Evolutionary conservation across 2,797 vertebrate species (phyloP), one percentile per base, ranked within the genome.

Genomic region (Mionectes olivaceus): DNA sequence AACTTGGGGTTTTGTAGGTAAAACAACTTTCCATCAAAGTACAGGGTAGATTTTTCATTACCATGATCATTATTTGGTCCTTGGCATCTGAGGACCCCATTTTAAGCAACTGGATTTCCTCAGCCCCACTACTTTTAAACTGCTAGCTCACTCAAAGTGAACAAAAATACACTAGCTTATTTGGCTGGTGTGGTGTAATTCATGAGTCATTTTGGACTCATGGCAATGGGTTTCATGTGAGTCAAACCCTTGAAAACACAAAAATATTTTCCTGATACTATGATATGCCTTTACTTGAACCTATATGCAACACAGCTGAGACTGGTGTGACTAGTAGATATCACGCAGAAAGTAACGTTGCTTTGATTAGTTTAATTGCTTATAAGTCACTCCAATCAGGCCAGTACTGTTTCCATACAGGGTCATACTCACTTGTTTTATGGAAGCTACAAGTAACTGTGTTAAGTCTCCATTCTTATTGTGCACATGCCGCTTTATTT

Each of bases 51-150:
- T 88, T 88, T 25, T 41, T 83, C 41, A 52, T 17, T 63, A 52
- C 13, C 10, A 4, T 7, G 11, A 17, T 37, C 17, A 10, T 53
- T 53, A 33, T 37, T 53, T 0, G 0, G 9, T 43, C 11, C 27
- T 78, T 19, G 17, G 57, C 32, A 35, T 46, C 13, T 81, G n/a
- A 90, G 43, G 14, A 63, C 17, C 30, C 27, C 61, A 83, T 84
- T 33, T 22, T 55, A 74, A 86, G 28, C 3, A 68, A 30, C 9
- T 77, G 44, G 6, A 67, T 60, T 83, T 85, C 35, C 50, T 82
- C 59, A 81, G 24, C 16, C 11, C 35, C 53, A 11, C 16, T 15
- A 18, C 53, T 95, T 83, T 86, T 47, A 88, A 87, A 53, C 32
- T 49, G 35, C 16, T 70, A 93, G 28, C 13, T 47, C 67, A 28